These are phyloP conservation scores for Esox niger DNA, from an alignment of 2,113 vertebrate genomes.

Conservation along the genomic window DNA sequence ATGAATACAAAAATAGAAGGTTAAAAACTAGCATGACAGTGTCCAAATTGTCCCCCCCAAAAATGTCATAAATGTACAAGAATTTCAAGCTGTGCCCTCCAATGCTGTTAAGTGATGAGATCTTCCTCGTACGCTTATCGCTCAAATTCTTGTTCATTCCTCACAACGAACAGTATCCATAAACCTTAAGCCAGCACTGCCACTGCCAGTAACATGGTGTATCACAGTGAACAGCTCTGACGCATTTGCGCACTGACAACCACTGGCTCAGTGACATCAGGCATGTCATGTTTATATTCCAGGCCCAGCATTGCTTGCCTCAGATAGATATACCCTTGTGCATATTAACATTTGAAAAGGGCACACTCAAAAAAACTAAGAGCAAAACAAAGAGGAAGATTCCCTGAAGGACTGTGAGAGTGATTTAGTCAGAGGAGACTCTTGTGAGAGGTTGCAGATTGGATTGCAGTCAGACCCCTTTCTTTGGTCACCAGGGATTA, in stretches of 20 bases:
- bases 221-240: background rate
- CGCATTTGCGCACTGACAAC: background rate
- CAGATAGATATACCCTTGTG: constrained; percentile 10
- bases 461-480: background rate
- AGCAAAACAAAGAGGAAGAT: constrained; percentile 11
- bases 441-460: background rate
- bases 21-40: no score
- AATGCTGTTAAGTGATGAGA: no score
- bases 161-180: no score
- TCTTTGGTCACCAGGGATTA: background rate
- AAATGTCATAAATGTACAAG: no score
- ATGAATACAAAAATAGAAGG: no score
- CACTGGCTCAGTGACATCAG: constrained; percentile 4
- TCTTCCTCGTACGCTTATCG: no score
- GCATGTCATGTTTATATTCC: background rate
- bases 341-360: constrained; percentile 37
- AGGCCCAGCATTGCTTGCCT: constrained; percentile 16
- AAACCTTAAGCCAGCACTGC: background rate
- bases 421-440: constrained; percentile 23
- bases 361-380: constrained; percentile 15
- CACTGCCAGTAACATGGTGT: background rate
- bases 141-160: no score
- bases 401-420: background rate
- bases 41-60: no score
- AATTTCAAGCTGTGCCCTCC: no score